Evolutionary conservation across 2,113 vertebrate species (phyloP), one percentile per base, ranked within the genome.

Genomic region (Cebus imitator): DNA sequence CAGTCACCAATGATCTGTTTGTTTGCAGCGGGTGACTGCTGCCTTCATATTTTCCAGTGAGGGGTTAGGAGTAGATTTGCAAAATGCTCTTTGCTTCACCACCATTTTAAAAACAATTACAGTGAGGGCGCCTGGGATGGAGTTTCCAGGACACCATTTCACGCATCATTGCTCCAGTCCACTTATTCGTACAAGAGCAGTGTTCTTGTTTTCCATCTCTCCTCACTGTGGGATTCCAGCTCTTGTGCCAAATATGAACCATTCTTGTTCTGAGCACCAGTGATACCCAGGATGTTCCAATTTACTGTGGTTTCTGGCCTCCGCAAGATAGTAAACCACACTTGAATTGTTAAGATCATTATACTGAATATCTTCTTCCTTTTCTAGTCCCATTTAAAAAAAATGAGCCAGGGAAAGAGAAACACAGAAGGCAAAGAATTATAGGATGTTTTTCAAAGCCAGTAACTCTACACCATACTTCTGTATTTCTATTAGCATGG

Each of bases 91-190:
- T 75, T 95, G 90, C 86, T 91, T 91, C 79, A 86, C 68, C 13
- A 1, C 95, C 82, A 95, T 89, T 94, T 97, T 92, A 95, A 70
- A 95, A 90, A 93, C 84, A 97, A 92, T 96, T 84, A 86, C 83
- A 68, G 79, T 18, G n/a, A 32, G 55, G 27, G 68, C 0, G 0
- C 35, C 9, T 48, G 82, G 83, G 83, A 96, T 66, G 76, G 70
- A 82, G 79, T 96, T 96, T 96, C 94, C 86, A 94, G 95, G 91
- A 91, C 83, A 93, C 83, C 83, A 84, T 93, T 93, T 95, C 94
- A 96, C 1, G 61, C 90, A 86, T 93, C 79, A 0, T 87, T 96
- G 96, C 90, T 87, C 37, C 21, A 96, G 90, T 37, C 94, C 85
- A 95, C 76, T 97, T 96, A 93, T 84, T 90, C 73, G 45, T 83